These are phyloP conservation scores for Avahi laniger DNA, from an alignment of 2,797 vertebrate species.

Conservation along the genomic window DNA sequence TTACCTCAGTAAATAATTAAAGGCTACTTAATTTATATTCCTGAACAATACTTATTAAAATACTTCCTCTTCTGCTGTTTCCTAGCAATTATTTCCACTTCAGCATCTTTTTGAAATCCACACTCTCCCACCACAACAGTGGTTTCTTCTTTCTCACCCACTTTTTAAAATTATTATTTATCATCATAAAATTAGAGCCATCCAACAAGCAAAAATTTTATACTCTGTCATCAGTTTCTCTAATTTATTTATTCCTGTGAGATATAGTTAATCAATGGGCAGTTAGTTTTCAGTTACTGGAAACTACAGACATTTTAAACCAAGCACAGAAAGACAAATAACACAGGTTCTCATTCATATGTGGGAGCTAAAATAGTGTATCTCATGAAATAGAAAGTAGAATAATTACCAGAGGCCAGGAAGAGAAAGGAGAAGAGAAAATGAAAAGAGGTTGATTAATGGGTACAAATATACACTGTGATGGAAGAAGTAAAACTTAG, in stretches of 20 bases:
- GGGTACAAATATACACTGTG: background rate
- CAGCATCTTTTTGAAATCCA: background rate
- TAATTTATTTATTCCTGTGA: background rate
- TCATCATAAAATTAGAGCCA: background rate
- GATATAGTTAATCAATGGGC: background rate
- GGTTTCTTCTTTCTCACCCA: background rate
- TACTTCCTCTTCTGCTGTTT: background rate
- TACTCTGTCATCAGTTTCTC: background rate
- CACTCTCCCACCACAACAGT: background rate
- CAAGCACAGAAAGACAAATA: background rate
- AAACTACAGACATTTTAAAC: constrained; percentile 13
- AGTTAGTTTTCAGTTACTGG: background rate
- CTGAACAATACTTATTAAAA: background rate
- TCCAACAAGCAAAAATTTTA: background rate
- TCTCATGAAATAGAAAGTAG: background rate
- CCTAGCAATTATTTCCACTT: background rate
- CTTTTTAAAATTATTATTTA: background rate
- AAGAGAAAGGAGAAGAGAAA: background rate
- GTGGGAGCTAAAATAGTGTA: background rate
- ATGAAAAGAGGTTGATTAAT: background rate
- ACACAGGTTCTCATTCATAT: background rate
- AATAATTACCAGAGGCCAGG: background rate
- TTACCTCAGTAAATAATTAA: background rate
- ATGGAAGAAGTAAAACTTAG: background rate
- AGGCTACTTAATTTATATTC: background rate